These are phyloP conservation scores for Chironomus riparius DNA, from an alignment of 2,888 invertebrate genomes.

Conservation along the genomic window DNA sequence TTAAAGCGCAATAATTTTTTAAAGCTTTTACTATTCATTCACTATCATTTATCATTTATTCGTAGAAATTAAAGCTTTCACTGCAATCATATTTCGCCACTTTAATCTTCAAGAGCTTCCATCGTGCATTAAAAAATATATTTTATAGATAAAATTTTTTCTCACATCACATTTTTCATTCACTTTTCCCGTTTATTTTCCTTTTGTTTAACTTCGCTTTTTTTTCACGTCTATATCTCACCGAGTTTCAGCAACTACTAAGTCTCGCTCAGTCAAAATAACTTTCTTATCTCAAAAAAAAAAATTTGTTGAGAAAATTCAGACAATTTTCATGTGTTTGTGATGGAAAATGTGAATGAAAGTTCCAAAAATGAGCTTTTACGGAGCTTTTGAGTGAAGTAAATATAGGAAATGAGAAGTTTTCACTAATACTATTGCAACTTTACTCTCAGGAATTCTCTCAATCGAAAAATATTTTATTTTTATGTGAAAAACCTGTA, in stretches of 20 bases:
- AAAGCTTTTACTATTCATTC: no score
- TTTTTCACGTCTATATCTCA: conserved; percentile 15
- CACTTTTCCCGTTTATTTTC: no score
- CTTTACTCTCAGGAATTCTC: neutral
- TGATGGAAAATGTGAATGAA: conserved; percentile 10
- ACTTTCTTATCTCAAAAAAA: neutral
- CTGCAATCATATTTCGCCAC: no score
- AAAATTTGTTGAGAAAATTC: neutral
- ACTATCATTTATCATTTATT: no score
- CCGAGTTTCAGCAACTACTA: conserved; percentile 21
- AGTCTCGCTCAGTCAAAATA: neutral
- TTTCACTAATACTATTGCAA: neutral
- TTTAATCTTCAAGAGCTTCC: no score
- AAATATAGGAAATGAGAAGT: neutral
- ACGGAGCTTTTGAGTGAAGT: neutral
- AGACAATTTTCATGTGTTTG: neutral
- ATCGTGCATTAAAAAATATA: no score
- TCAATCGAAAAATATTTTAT: neutral
- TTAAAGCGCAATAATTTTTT: no score
- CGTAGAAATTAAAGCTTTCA: no score
- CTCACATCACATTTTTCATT: no score
- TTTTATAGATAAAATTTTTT: no score
- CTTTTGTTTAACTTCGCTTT: neutral
- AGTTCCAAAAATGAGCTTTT: neutral
- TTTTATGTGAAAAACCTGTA: conserved; percentile 10